Percentiles rank a stretch among this genome's conserved stretches.
Evolutionary conservation across 2,113 vertebrate species (phyloP).

Genomic region (Hiodon alosoides): DNA sequence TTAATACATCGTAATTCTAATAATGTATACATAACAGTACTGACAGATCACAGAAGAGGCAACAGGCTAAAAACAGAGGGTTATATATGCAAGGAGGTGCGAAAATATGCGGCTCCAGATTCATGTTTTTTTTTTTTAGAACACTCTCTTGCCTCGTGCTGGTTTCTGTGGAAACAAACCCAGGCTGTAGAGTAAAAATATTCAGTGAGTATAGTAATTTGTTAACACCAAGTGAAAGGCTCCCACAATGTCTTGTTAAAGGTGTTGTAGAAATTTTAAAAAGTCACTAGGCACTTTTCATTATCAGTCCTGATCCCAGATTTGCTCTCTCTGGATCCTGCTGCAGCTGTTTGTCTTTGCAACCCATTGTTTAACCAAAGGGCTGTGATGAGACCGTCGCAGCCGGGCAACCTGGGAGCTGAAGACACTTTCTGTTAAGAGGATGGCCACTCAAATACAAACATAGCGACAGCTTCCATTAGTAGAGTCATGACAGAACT

Average conservation of each 20-base stretch:
- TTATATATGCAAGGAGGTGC: background rate
- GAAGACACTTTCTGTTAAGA: no score
- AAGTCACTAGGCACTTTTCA: background rate
- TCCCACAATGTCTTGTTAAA: background rate
- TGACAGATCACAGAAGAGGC: background rate
- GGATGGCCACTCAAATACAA: no score
- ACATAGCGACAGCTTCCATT: no score
- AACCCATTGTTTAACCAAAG: no score
- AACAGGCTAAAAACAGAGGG: background rate
- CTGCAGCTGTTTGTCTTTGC: no score
- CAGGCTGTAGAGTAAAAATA: background rate
- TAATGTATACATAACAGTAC: background rate
- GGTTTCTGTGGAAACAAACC: conserved; percentile 11
- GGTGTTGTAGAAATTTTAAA: background rate
- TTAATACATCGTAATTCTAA: background rate
- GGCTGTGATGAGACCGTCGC: no score
- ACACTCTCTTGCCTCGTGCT: no score
- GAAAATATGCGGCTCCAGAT: conserved; percentile 11
- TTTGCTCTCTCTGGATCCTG: no score
- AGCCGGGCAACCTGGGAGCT: no score
- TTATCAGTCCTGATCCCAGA: background rate
- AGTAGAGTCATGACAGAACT: no score
- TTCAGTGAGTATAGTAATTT: background rate
- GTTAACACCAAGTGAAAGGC: background rate
- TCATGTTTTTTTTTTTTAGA: conserved; percentile 11